Conservation (phyloP, 2,888 invertebrate species). For the Tenthredo amoena region DNA sequence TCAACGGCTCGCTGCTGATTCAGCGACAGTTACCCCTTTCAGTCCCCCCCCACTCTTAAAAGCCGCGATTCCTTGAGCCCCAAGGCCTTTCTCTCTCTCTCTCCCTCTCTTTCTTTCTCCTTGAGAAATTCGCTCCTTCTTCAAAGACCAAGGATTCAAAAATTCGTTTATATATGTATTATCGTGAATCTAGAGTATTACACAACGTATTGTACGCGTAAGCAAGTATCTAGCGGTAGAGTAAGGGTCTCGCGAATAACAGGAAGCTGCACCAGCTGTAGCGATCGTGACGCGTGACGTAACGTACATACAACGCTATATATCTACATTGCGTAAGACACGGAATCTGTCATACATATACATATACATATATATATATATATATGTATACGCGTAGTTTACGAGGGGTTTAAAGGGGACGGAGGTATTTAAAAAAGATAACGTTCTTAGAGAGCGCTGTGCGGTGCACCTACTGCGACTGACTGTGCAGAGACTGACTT, state of each 20-base stretch:
- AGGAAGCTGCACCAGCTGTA: constrained; percentile 1
- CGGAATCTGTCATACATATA: neutral
- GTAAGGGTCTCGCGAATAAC: neutral
- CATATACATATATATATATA: neutral
- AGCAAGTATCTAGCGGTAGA: too few relatives aligned
- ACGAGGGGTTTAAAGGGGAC: neutral
- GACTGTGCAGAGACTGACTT: neutral
- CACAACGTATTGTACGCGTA: too few relatives aligned
- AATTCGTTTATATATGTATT: neutral
- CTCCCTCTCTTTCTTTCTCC: neutral
- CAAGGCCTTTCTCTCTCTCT: neutral
- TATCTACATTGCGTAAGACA: neutral
- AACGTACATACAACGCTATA: neutral
- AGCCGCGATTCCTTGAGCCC: neutral
- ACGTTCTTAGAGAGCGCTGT: neutral
- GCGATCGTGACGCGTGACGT: neutral
- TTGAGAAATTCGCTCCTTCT: neutral
- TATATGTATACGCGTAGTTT: neutral
- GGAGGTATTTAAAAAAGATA: constrained; percentile 41
- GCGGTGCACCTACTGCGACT: neutral
- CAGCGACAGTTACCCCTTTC: constrained; percentile 25
- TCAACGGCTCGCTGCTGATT: constrained; percentile 41
- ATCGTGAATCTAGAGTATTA: neutral
- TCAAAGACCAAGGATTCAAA: neutral
- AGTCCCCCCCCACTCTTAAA: neutral